A percentile compares a stretch with the other conserved stretches of the same genome.
These are phyloP conservation scores for Gorsachius goisagi DNA, from an alignment of 2,113 vertebrate species.

Conservation along the genomic window DNA sequence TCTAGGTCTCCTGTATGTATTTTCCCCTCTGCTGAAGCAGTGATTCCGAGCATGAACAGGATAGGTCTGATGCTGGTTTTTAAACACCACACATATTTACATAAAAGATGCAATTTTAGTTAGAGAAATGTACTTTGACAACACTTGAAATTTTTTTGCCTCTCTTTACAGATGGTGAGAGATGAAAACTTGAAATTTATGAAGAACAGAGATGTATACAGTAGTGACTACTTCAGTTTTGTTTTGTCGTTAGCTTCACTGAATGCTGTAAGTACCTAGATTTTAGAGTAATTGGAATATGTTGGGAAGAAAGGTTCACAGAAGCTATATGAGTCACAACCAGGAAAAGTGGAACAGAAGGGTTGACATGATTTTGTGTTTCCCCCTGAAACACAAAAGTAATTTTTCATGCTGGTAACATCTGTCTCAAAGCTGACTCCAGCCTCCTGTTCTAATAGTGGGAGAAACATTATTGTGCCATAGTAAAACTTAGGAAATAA, in stretches of 20 bases:
- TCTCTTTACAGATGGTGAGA: conserved; percentile 87
- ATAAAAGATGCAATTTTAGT: background rate
- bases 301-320: background rate
- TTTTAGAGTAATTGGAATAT: background rate
- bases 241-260: conserved; percentile 92
- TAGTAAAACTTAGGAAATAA: background rate
- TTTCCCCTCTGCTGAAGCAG: background rate
- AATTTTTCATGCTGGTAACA: background rate
- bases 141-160: background rate
- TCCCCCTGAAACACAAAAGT: background rate
- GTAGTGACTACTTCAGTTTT: conserved; percentile 98
- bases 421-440: background rate
- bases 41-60: background rate
- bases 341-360: background rate
- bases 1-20: background rate
- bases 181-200: conserved; percentile 99
- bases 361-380: background rate
- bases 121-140: background rate
- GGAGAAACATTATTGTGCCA: background rate
- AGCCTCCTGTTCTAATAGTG: background rate
- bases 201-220: conserved; percentile 98
- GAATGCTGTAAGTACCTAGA: conserved; percentile 85
- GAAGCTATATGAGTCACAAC: background rate
- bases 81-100: background rate
- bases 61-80: background rate